Conservation (phyloP, 2,797 vertebrate species). For the Galagoides demidoff region DNA sequence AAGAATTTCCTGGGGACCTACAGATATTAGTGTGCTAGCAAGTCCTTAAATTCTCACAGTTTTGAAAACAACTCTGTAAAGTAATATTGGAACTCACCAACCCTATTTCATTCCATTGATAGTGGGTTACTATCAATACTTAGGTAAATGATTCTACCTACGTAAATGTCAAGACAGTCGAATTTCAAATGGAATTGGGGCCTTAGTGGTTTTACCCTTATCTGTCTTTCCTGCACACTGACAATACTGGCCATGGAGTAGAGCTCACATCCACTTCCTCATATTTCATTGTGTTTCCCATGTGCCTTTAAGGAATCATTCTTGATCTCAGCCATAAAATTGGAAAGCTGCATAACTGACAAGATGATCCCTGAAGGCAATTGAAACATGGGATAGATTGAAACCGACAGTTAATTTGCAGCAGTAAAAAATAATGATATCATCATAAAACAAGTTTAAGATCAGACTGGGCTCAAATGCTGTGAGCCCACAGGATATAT, state of each 20-base stretch:
- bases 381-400: constrained; percentile 79
- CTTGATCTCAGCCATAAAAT: constrained; percentile 79
- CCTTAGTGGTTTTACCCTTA: neutral
- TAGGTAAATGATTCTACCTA: constrained; percentile 33
- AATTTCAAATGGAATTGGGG: neutral
- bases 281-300: constrained; percentile 53
- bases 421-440: constrained; percentile 86
- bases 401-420: constrained; percentile 86
- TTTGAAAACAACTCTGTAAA: constrained; percentile 35
- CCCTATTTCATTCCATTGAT: constrained; percentile 29
- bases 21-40: neutral
- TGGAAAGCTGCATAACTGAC: constrained; percentile 78
- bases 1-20: neutral
- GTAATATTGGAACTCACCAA: constrained; percentile 39
- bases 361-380: constrained; percentile 83
- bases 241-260: neutral
- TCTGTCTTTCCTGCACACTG: neutral
- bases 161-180: constrained; percentile 69
- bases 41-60: neutral
- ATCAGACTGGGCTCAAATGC: constrained; percentile 78
- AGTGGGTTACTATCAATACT: constrained; percentile 24
- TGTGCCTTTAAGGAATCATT: constrained; percentile 76
- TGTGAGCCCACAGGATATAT: constrained; percentile 73
- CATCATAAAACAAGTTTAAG: constrained; percentile 84
- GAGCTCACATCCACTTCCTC: neutral